Evolutionary conservation across 1,140 invertebrate genomes (phyloP).

Genomic region (Phenacoccus solenopsis): DNA sequence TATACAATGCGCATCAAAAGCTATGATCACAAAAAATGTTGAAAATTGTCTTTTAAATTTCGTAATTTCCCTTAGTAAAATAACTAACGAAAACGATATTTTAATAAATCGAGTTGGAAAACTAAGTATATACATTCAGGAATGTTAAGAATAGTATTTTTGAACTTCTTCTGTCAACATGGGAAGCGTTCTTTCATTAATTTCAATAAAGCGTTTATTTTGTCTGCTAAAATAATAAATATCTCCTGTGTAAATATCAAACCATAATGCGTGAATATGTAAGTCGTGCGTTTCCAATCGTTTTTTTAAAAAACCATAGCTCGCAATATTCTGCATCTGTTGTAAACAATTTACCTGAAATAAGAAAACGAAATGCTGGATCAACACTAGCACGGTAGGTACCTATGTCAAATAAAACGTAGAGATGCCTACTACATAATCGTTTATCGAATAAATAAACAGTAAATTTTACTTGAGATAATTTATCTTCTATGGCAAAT

Average conservation of each 20-base stretch:
- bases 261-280: conserved; percentile 89
- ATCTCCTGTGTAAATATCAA: conserved; percentile 92
- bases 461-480: conserved; percentile 61
- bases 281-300: conserved; percentile 66
- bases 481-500: conserved; percentile 77
- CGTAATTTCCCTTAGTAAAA: too few relatives aligned
- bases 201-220: conserved; percentile 67
- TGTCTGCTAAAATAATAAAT: conserved; percentile 84
- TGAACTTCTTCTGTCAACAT: conserved; percentile 59
- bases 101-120: too few relatives aligned
- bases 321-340: conserved; percentile 87
- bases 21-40: too few relatives aligned
- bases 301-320: conserved; percentile 81
- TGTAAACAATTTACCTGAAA: conserved; percentile 80
- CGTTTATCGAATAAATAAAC: background rate
- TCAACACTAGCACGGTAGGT: too few relatives aligned
- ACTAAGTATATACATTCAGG: too few relatives aligned
- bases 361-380: conserved; percentile 20
- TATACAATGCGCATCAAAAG: too few relatives aligned
- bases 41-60: too few relatives aligned
- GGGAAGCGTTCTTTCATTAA: conserved; percentile 66
- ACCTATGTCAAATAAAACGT: background rate
- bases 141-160: conserved; percentile 57
- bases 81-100: too few relatives aligned
- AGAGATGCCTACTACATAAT: background rate